Base-by-base conservation (phyloP, 1,140 invertebrate genomes). In the Cyrtorhinus lividipennis region DNA sequence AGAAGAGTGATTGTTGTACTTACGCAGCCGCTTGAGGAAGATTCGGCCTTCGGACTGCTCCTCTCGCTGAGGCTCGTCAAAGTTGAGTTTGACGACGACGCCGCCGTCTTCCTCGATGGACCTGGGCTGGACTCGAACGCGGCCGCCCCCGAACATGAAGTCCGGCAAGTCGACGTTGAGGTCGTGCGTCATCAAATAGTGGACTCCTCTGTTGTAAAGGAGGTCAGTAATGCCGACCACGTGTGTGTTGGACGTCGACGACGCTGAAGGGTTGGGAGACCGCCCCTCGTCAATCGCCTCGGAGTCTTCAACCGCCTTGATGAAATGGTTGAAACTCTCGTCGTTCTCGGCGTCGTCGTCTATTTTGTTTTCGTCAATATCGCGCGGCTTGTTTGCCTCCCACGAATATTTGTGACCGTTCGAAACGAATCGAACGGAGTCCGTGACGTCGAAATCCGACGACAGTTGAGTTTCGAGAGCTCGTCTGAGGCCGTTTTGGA, bases 141-240 rank as follows among this genome's bases (percentile, higher is more conserved):
- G 80, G 0, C 82, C 79, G 3, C 84, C 84, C 45, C 85, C 79
- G 66, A 87, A 86, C 66, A 87, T 75, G 46, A 81, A 78, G 59
- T 85, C 78, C 0, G 87, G 87, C 22, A 90, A 67, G 20, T 80
- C 75, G 2, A 88, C 63, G 67, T 84, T 81, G 66, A 88, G 77
- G 69, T 90, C 83, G 64, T 87, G 82, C 0, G 84, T 87, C 71
- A 86, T 83, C 1, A 88, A 72, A 69, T 89, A 90, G 65, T 83
- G 81, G 0, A 85, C 73, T 0, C 81, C 79, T 70, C 83, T 84
- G 25, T 80, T 78, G 66, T 83, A 80, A 1, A 89, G 69, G 0
- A 83, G 80, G 64, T 80, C 78, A 2, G 84, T 83, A 2, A 88
- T 79, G 75, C 87, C 84, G 75, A 87, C 83, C 38, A 87, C 74